Conservation (phyloP, 2,797 vertebrate species). For the Falco rusticolus region DNA sequence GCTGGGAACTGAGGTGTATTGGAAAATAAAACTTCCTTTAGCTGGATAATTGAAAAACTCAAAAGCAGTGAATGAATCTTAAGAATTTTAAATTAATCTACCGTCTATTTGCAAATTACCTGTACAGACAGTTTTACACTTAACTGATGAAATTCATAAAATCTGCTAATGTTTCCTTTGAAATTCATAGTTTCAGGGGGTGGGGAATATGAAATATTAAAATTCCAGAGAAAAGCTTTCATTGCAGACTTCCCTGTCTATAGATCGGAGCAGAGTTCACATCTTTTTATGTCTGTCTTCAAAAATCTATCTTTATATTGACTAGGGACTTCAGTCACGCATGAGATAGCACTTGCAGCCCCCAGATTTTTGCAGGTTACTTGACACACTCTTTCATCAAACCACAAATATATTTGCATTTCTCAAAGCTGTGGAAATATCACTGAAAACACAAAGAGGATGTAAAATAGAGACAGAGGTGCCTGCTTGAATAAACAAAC, state of each 20-base stretch:
- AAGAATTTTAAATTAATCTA: neutral
- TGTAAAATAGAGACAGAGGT: constrained; percentile 2
- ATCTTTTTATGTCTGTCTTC: constrained; percentile 10
- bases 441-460: constrained; percentile 16
- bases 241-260: neutral
- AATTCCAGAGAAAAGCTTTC: neutral
- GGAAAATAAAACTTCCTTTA: constrained; percentile 20
- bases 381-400: neutral
- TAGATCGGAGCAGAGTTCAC: neutral
- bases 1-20: neutral
- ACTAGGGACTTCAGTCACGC: neutral
- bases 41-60: neutral
- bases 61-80: neutral
- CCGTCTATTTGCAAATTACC: neutral
- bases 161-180: neutral
- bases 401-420: neutral
- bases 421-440: constrained; percentile 28
- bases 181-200: neutral
- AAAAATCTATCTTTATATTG: neutral
- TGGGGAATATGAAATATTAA: neutral
- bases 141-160: neutral
- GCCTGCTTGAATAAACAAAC: constrained; percentile 26
- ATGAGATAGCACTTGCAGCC: neutral
- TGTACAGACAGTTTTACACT: neutral
- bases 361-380: constrained; percentile 15